Evolutionary conservation across 2,113 vertebrate genomes (phyloP), one percentile per base, ranked within the genome.

Genomic region (Oenanthe melanoleuca): DNA sequence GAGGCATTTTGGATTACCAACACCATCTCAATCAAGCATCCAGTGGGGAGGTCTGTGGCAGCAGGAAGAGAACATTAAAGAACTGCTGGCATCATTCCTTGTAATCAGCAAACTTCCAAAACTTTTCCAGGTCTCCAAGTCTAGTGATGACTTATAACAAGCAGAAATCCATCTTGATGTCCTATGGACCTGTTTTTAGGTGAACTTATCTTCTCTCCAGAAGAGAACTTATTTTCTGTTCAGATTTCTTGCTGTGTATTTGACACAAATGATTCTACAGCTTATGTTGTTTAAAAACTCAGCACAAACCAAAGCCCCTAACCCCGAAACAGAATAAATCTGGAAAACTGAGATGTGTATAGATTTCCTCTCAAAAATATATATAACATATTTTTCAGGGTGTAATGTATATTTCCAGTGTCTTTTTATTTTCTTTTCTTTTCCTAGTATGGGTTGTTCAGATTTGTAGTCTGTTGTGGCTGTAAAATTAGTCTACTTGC

Each of bases 401-500:
- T 44, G 1, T 23, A 64, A 42, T 60, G 31, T 29, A 40, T 11
- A 64, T 74, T 79, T 44, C 8, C 8, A 28, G 4, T 38, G 16
- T 59, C 0, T 31, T 38, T 38, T 52, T 52, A 29, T 66, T 61
- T 25, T 20, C 29, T 66, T 64, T 21, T 20, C 29, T 66, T 64
- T 21, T 21, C 33, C 20, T 61, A 17, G 8, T 50, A 29, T 3
- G 6, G 2, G 6, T 61, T 79, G 22, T 53, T 60, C 11, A 40
- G 37, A 49, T 79, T 55, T 78, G 25, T 86, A 38, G 55, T 78
- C 10, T 53, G 4, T 67, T 78, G 38, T 86, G 73, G 44, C 80
- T 93, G 40, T 85, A 85, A 91, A 89, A 80, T 92, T 64, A 59
- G 42, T n/a, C 33, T 80, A 6, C 34, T 94, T 80, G 60, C 56